phyloP scores from a whole-genome alignment of 2,888 invertebrate species.

The Melanchra persicariae region DNA sequence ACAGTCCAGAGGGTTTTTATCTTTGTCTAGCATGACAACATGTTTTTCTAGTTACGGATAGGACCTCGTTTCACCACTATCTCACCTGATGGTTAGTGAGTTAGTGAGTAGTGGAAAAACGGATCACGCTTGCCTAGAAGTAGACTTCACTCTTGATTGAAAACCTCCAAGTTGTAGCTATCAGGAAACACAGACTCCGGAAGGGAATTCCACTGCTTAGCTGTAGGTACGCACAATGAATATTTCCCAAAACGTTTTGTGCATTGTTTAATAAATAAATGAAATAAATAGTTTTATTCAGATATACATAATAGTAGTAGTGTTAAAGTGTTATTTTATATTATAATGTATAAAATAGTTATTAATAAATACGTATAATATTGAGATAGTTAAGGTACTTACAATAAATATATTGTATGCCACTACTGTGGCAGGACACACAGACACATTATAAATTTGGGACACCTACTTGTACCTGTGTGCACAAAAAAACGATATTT shows the following conservation, averaged over 20 bases:
- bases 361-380: neutral
- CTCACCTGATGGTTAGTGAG: no score
- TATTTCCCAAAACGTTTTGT: neutral
- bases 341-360: neutral
- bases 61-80: no score
- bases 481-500: neutral
- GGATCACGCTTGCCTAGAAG: neutral
- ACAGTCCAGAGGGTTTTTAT: no score
- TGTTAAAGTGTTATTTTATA: neutral
- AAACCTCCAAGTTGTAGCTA: neutral
- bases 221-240: neutral
- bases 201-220: neutral
- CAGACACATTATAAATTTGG: neutral
- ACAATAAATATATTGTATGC: constrained; percentile 3
- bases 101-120: no score
- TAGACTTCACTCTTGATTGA: neutral
- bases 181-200: neutral
- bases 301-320: neutral
- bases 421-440: constrained; percentile 1
- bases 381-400: neutral
- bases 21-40: no score
- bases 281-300: neutral
- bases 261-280: neutral
- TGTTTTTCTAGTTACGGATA: no score
- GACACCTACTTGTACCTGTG: constrained; percentile 10